These are phyloP conservation scores for Mustelus asterias DNA, from an alignment of 2,113 vertebrate genomes.

Conservation along the genomic window DNA sequence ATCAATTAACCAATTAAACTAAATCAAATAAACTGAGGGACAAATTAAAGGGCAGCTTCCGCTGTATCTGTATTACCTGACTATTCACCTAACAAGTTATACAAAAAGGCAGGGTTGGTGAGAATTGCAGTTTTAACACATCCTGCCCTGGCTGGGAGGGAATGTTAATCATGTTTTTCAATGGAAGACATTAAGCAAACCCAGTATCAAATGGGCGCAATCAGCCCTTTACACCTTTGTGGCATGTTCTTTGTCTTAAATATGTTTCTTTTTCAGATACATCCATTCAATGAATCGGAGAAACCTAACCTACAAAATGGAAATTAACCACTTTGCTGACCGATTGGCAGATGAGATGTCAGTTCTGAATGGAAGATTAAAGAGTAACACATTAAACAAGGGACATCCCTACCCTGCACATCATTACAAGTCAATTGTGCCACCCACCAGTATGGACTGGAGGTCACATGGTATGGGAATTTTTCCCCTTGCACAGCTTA, in stretches of 20 bases:
- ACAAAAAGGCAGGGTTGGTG: neutral
- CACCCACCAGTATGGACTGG: slow-evolving; percentile 66
- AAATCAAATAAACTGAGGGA: too few relatives aligned
- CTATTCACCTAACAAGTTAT: neutral
- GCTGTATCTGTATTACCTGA: neutral
- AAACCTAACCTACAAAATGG: slow-evolving; percentile 56
- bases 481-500: neutral
- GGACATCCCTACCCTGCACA: slow-evolving; percentile 56
- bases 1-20: too few relatives aligned
- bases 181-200: neutral
- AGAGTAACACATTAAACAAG: slow-evolving; percentile 48
- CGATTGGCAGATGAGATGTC: slow-evolving; percentile 55
- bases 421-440: slow-evolving; percentile 45
- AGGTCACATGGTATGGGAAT: slow-evolving; percentile 55
- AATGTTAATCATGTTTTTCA: neutral
- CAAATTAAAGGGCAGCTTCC: too few relatives aligned
- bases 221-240: neutral
- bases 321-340: slow-evolving; percentile 64
- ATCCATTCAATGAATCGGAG: slow-evolving; percentile 69
- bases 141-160: neutral
- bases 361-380: slow-evolving; percentile 51
- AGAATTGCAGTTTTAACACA: neutral
- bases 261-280: slow-evolving; percentile 47
- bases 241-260: neutral
- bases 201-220: neutral